A percentile compares a stretch with the other conserved stretches of the same genome.
Conservation (phyloP, 2,797 vertebrate genomes). For the Iguana delicatissima region DNA sequence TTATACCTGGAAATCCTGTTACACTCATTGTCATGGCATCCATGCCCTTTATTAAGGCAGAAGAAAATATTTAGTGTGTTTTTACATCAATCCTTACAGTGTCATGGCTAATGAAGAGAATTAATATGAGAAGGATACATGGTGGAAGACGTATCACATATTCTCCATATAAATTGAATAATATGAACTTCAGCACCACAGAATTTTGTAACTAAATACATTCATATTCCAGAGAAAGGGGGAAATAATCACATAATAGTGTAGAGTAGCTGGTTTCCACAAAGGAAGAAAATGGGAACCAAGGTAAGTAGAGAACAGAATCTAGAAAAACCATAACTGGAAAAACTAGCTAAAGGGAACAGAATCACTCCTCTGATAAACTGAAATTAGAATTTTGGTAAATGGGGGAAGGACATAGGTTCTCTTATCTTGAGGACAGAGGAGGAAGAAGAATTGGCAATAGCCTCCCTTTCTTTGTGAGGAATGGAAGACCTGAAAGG, state of each 20-base stretch:
- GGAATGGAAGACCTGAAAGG: background rate
- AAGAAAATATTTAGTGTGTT: background rate
- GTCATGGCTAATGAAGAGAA: too few relatives aligned
- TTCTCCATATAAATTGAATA: background rate
- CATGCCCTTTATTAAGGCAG: background rate
- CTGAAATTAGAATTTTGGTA: background rate
- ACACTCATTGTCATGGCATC: background rate
- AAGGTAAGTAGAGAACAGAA: background rate
- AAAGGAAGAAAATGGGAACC: background rate
- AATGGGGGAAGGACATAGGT: background rate
- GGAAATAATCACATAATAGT: background rate
- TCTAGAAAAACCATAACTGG: background rate
- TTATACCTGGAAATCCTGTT: background rate
- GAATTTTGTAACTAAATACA: background rate
- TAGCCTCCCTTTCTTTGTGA: fast-evolving
- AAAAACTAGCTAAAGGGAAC: constrained; percentile 33
- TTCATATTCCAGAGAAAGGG: background rate
- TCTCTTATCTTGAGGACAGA: background rate
- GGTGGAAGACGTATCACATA: too few relatives aligned
- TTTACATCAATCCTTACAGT: background rate
- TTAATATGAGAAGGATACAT: background rate
- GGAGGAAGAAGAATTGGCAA: background rate
- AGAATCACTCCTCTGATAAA: background rate
- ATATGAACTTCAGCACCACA: background rate
- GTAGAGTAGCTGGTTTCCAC: too few relatives aligned